Percentiles rank a stretch among this genome's conserved stretches.
phyloP scores from a whole-genome alignment of 2,888 invertebrate genomes.

The Sepioteuthis lessoniana region DNA sequence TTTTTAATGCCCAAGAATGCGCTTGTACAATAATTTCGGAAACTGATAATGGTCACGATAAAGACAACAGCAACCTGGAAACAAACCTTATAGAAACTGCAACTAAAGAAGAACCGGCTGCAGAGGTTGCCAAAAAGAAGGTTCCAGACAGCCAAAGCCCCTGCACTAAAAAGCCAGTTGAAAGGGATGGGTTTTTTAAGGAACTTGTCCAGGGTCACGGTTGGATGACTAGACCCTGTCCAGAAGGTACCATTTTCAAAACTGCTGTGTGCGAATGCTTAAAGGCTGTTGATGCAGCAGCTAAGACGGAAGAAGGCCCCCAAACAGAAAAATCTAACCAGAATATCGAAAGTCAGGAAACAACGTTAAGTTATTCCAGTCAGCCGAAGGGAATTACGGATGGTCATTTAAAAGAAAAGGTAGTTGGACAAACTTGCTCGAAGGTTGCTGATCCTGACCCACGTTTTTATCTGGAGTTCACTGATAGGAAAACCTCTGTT shows the following conservation, averaged over 20 bases:
- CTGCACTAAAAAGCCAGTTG: background rate
- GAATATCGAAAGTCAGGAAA: background rate
- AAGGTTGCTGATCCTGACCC: too few relatives aligned
- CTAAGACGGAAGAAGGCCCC: background rate
- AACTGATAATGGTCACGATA: too few relatives aligned
- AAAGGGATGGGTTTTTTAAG: background rate
- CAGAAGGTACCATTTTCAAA: background rate
- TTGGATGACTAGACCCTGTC: background rate
- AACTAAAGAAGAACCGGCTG: background rate
- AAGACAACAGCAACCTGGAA: background rate
- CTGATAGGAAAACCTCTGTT: too few relatives aligned
- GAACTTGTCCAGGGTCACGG: background rate
- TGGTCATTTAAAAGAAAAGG: background rate
- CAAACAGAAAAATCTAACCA: background rate
- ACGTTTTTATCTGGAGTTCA: too few relatives aligned
- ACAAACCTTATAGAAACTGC: background rate
- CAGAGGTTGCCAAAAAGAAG: background rate
- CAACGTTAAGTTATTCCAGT: fast-evolving
- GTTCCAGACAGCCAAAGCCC: too few relatives aligned
- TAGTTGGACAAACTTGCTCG: background rate
- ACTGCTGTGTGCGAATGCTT: background rate
- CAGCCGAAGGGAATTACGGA: background rate
- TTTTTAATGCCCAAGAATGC: too few relatives aligned
- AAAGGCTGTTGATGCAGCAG: background rate
- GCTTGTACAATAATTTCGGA: too few relatives aligned